Percentiles rank a stretch among this genome's conserved stretches.
Conservation (phyloP, 2,888 invertebrate species). For the Lasioglossum morio region DNA sequence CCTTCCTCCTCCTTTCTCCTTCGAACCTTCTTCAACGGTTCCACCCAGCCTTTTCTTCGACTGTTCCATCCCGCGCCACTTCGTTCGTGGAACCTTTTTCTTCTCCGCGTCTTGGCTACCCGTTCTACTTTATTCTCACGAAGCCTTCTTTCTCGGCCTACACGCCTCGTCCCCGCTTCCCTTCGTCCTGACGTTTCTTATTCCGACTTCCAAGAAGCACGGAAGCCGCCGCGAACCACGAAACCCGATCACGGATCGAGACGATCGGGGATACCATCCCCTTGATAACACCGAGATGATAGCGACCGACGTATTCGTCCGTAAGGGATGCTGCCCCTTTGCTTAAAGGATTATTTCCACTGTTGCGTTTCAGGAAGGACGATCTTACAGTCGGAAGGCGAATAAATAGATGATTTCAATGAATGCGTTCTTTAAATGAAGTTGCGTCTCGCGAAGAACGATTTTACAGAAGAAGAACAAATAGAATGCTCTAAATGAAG, state of each 20-base stretch:
- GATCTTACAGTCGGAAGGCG: too few species aligned
- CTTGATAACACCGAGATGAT: background rate
- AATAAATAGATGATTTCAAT: too few species aligned
- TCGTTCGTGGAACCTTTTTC: conserved; percentile 59
- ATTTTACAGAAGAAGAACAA: too few species aligned
- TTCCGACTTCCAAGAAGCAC: conserved; percentile 38
- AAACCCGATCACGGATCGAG: conserved; percentile 9
- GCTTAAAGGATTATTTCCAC: too few species aligned
- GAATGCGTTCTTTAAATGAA: too few species aligned
- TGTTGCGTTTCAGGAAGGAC: too few species aligned
- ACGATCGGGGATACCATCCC: background rate
- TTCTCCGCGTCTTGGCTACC: conserved; percentile 39
- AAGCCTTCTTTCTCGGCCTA: conserved; percentile 28
- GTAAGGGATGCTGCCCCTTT: too few species aligned
- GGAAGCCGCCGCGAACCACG: conserved; percentile 18
- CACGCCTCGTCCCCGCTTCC: background rate
- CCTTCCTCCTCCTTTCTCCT: conserved; percentile 33
- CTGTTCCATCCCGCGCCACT: conserved; percentile 25
- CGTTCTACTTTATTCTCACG: conserved; percentile 64
- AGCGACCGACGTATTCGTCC: background rate
- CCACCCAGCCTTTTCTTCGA: conserved; percentile 18
- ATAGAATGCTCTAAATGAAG: too few species aligned
- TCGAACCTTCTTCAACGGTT: background rate
- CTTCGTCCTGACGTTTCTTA: conserved; percentile 58
- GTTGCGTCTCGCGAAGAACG: too few species aligned